A percentile compares a stretch with the other conserved stretches of the same genome.
Conservation (phyloP, 2,888 invertebrate genomes). For the Heteromurus nitidus region DNA sequence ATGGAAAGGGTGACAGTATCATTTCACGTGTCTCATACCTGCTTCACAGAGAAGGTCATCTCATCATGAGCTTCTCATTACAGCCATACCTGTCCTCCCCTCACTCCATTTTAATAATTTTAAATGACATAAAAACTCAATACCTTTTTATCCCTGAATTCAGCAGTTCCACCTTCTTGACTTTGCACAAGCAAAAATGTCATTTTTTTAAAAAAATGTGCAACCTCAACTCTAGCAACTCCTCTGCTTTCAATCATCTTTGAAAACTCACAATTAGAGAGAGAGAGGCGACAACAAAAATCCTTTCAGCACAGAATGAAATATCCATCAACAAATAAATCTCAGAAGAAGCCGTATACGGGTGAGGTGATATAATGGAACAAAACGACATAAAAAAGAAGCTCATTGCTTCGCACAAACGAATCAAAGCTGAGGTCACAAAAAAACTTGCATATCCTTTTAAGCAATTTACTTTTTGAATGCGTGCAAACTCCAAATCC, state of each 20-base stretch:
- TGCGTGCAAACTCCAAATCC: background rate
- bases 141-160: background rate
- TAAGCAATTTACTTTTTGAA: background rate
- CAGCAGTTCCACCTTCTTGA: background rate
- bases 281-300: too few species aligned
- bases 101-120: background rate
- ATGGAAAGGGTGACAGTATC: too few species aligned
- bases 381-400: background rate
- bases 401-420: too few species aligned
- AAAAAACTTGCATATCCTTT: background rate
- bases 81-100: background rate
- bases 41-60: too few species aligned
- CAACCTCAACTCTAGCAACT: background rate
- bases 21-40: too few species aligned
- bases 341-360: conserved; percentile 23
- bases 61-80: too few species aligned
- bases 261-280: too few species aligned
- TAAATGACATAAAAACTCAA: background rate
- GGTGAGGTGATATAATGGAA: conserved; percentile 10
- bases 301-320: background rate
- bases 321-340: conserved; percentile 34
- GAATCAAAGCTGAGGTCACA: too few species aligned
- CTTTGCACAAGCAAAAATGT: background rate
- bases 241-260: background rate
- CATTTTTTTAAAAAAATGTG: background rate